These are phyloP conservation scores for Myxocyprinus asiaticus DNA, from an alignment of 2,113 vertebrate species.

Conservation along the genomic window DNA sequence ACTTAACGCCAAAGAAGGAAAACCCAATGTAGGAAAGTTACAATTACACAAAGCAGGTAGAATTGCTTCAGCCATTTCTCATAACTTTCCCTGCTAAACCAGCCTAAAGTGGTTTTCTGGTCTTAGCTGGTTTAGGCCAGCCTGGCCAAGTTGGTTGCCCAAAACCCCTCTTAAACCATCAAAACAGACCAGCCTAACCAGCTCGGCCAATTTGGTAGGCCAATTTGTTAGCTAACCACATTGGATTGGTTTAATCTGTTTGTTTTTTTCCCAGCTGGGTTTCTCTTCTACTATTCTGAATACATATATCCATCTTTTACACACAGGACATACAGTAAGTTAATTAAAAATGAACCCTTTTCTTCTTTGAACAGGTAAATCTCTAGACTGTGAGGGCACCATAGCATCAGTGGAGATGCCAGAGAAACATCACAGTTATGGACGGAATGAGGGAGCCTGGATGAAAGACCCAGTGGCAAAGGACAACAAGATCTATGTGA, in stretches of 20 bases:
- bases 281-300: too few species aligned
- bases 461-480: constrained; percentile 93
- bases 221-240: too few species aligned
- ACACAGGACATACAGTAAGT: too few species aligned
- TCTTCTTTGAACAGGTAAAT: constrained; percentile 71
- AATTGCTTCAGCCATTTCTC: background rate
- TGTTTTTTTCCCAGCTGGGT: too few species aligned
- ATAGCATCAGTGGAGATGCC: constrained; percentile 85
- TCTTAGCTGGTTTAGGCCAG: too few species aligned
- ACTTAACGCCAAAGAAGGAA: constrained; percentile 73
- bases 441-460: constrained; percentile 95
- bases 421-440: constrained; percentile 89
- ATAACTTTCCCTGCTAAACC: background rate
- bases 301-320: too few species aligned
- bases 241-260: too few species aligned
- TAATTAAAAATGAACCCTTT: too few species aligned
- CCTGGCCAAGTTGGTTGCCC: too few species aligned
- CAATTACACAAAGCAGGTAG: constrained; percentile 72
- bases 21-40: constrained; percentile 53
- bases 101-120: background rate
- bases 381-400: constrained; percentile 87
- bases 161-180: too few species aligned
- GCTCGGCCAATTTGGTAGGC: too few species aligned
- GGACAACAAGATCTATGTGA: constrained; percentile 91
- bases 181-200: too few species aligned